A percentile compares a stretch with the other conserved stretches of the same genome.
phyloP scores from a whole-genome alignment of 2,113 vertebrate genomes.

The Hipposideros armiger region DNA sequence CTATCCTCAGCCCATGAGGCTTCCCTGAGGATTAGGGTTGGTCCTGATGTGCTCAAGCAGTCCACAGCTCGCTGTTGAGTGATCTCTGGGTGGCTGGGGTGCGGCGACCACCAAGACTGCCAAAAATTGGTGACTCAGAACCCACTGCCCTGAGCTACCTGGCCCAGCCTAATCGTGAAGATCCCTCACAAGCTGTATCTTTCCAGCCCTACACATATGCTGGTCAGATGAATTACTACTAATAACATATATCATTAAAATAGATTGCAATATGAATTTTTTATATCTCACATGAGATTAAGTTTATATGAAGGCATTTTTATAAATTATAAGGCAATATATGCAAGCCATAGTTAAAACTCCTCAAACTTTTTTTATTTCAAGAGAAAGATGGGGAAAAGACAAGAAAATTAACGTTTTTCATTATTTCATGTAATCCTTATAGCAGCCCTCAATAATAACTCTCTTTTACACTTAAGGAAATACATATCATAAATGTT shows the following conservation, averaged over 20 bases:
- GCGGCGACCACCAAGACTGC: accelerated
- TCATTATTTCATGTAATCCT: neutral
- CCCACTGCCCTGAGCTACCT: accelerated
- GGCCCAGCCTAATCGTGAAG: neutral
- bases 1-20: accelerated
- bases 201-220: neutral
- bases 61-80: neutral
- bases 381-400: neutral
- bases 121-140: accelerated
- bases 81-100: too few species aligned
- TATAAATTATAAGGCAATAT: neutral
- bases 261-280: neutral
- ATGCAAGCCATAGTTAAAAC: neutral
- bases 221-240: neutral
- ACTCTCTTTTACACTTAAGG: neutral
- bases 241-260: neutral
- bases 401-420: neutral
- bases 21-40: neutral
- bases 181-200: neutral
- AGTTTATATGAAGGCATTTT: neutral
- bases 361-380: conserved; percentile 9
- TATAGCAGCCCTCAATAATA: neutral
- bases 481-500: neutral
- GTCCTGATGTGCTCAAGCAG: neutral
- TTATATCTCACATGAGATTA: neutral